A percentile compares a stretch with the other conserved stretches of the same genome.
phyloP scores from a whole-genome alignment of 2,113 vertebrate species.

The Dissostichus mawsoni region DNA sequence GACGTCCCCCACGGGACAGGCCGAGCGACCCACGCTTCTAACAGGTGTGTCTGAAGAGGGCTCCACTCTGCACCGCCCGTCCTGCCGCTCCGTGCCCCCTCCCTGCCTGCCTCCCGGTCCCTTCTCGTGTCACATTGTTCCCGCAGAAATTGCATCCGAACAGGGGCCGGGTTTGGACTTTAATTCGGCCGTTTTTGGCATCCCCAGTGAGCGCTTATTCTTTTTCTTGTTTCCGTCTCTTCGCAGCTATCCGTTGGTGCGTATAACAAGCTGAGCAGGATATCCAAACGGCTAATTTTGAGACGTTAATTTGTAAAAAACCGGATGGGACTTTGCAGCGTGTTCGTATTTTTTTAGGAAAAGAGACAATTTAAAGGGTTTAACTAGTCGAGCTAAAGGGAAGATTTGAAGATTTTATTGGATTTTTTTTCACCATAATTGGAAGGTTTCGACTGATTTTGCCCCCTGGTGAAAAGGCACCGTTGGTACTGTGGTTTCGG shows the following conservation, averaged over 20 bases:
- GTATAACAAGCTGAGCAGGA: conserved; percentile 6
- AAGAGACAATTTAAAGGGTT: not conserved
- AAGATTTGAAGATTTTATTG: not conserved
- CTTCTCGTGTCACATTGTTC: conserved; percentile 27
- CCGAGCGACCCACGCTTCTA: conserved; percentile 73
- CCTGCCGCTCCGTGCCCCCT: conserved; percentile 1
- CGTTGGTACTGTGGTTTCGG: not conserved
- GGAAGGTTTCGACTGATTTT: not conserved
- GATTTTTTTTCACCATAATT: not conserved
- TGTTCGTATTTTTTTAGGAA: not conserved
- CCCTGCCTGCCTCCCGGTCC: not conserved
- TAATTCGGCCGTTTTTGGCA: not conserved
- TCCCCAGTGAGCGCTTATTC: not conserved
- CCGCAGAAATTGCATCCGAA: not conserved
- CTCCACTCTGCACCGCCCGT: conserved; percentile 20
- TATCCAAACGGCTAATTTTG: conserved; percentile 11
- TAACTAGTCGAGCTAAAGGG: not conserved
- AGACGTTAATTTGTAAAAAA: conserved; percentile 12
- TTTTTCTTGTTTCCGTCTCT: not conserved
- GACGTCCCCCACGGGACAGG: conserved; percentile 80
- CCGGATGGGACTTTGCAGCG: not conserved
- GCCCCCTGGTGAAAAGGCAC: not conserved
- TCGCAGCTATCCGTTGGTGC: conserved; percentile 11
- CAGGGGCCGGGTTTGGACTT: not conserved
- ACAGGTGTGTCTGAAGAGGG: conserved; percentile 81